Base-by-base conservation (phyloP, 2,888 invertebrate genomes). In the Odontocolon sp. region DNA sequence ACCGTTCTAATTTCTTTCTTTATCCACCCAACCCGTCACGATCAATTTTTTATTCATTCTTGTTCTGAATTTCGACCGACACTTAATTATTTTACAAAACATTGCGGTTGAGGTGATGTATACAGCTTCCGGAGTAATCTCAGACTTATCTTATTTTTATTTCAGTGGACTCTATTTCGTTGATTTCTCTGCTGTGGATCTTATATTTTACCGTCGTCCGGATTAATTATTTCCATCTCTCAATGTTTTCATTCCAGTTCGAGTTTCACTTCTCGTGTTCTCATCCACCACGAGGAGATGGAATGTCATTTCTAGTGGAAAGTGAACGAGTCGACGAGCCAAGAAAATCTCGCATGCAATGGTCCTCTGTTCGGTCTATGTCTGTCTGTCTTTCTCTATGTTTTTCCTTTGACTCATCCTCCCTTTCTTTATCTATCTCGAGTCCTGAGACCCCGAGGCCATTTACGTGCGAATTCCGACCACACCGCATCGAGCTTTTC, bases 311-410 rank as follows among this genome's bases (percentile, higher is more conserved):
- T 28, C 42, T 23, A 59, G 45, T 50, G 38, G 42, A 45, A 63
- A 63, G 33, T 21, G 21, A 18, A 36, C 47, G 47, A 21, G 36
- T 38, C 16, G 57, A 76, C 40, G 16, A 59, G 36, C 40, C 59
- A 42, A 61, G 59, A 76, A 45, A 71, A 71, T 71, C 66, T 56
- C 61, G 70, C 66, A 67, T 61, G 50, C 36, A 59, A 21, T 28
- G 31, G 52, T 52, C 45, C 21, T 61, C n/a, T n/a, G 45, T 54
- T 61, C 52, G 21, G 57, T 59, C 42, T 31, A 31, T 23, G 9
- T 61, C 52, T 21, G 57, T 59, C 42, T 31, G 28, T 23, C 6
- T 14, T 64, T 40, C 28, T 23, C 47, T 14, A 14, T 47, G 61
- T 31, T 36, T 52, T 50, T 45, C 11, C 16, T 50, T 33, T 45